Percentiles rank a stretch among this genome's conserved stretches.
phyloP scores from a whole-genome alignment of 2,888 invertebrate species.

The Anoncus sp. region DNA sequence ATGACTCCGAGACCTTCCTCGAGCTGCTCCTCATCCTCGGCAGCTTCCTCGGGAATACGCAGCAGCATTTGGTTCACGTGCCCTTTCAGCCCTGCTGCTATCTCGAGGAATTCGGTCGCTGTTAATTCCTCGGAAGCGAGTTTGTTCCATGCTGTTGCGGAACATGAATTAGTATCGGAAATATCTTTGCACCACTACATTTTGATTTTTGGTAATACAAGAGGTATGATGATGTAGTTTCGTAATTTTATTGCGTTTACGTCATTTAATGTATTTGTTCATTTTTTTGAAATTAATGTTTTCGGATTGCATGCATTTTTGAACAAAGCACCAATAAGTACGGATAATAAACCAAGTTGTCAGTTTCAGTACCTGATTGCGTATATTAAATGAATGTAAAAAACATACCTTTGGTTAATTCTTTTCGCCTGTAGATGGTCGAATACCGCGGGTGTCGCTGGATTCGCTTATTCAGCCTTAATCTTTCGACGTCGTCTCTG shows the following conservation, averaged over 20 bases:
- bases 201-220: too few relatives aligned
- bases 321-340: too few relatives aligned
- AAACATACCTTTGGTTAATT: conserved; percentile 4
- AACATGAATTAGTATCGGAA: too few relatives aligned
- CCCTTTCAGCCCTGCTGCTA: conserved; percentile 6
- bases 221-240: too few relatives aligned
- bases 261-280: too few relatives aligned
- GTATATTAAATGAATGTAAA: neutral
- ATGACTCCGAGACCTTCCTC: conserved; percentile 11
- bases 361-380: too few relatives aligned
- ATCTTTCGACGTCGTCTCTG: conserved; percentile 10
- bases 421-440: neutral
- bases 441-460: conserved; percentile 11
- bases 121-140: conserved; percentile 9
- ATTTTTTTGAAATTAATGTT: too few relatives aligned
- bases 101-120: neutral
- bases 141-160: conserved; percentile 25
- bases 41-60: conserved; percentile 4
- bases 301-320: too few relatives aligned
- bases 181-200: too few relatives aligned
- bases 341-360: too few relatives aligned
- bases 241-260: too few relatives aligned
- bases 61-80: conserved; percentile 3
- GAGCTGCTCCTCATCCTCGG: neutral
- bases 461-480: neutral